Evolutionary conservation across 2,888 invertebrate genomes (phyloP).

Genomic region (Drosophila borealis): DNA sequence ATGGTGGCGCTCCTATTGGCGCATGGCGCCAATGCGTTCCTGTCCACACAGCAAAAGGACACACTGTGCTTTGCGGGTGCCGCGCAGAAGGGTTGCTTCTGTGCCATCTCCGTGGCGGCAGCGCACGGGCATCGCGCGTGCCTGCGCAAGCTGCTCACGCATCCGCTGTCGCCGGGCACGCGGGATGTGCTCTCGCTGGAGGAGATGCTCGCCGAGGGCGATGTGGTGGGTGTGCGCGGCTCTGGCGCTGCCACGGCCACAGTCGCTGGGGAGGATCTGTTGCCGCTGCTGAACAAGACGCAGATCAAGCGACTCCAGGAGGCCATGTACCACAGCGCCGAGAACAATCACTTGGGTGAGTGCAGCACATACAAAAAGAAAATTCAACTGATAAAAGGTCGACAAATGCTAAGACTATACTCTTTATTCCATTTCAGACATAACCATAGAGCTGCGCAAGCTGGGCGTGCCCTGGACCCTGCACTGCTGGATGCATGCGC

Average conservation of each 20-base stretch:
- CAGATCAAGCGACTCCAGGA: conserved; percentile 95
- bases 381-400: too few species aligned
- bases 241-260: conserved; percentile 72
- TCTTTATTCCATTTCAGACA: conserved; percentile 86
- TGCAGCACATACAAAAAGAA: background rate
- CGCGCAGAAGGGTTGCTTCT: conserved; percentile 94
- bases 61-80: conserved; percentile 94
- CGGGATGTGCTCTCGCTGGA: conserved; percentile 93
- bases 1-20: conserved; percentile 92
- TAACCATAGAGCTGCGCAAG: conserved; percentile 94
- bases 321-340: conserved; percentile 97
- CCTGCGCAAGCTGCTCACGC: conserved; percentile 91
- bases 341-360: conserved; percentile 93
- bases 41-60: conserved; percentile 93
- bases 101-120: conserved; percentile 95
- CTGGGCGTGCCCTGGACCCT: conserved; percentile 96
- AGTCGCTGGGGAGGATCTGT: conserved; percentile 75
- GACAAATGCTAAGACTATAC: background rate
- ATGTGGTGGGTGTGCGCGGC: conserved; percentile 75
- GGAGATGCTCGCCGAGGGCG: conserved; percentile 95
- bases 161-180: conserved; percentile 88
- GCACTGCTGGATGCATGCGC: conserved; percentile 96
- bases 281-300: conserved; percentile 88
- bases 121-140: conserved; percentile 93
- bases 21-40: conserved; percentile 94